These are phyloP conservation scores for Sciaenops ocellatus DNA, from an alignment of 2,797 vertebrate species.

Conservation along the genomic window DNA sequence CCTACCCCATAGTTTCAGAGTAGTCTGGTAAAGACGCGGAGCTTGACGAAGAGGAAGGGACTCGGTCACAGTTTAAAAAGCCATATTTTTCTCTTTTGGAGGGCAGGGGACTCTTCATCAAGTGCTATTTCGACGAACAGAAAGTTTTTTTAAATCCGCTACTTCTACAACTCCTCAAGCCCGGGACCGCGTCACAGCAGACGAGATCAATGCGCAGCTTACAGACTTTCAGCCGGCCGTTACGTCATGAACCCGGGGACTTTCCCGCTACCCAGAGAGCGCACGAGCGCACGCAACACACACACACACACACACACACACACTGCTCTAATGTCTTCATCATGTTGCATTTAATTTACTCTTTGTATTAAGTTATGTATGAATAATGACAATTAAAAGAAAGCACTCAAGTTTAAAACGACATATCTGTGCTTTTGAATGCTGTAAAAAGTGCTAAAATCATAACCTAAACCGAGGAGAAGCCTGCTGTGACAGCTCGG, in stretches of 20 bases:
- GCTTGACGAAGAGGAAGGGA: slow-evolving; percentile 39
- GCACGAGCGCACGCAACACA: background rate
- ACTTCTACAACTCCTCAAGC: slow-evolving; percentile 81
- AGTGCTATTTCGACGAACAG: slow-evolving; percentile 69
- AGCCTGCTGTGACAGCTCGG: background rate
- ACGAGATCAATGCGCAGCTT: slow-evolving; percentile 72
- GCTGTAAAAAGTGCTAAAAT: background rate
- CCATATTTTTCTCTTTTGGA: slow-evolving; percentile 69
- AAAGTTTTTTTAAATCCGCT: slow-evolving; percentile 86
- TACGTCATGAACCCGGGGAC: slow-evolving; percentile 79
- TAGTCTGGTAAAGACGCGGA: slow-evolving; percentile 64
- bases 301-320: background rate
- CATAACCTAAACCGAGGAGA: background rate
- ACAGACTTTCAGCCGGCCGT: slow-evolving; percentile 66
- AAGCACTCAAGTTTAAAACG: too few species aligned
- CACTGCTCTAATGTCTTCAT: too few species aligned
- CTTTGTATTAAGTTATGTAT: background rate
- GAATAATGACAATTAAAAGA: fast-evolving
- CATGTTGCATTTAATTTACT: background rate
- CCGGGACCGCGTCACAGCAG: slow-evolving; percentile 72
- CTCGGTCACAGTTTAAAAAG: slow-evolving; percentile 66
- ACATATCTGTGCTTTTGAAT: too few species aligned
- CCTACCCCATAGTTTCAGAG: slow-evolving; percentile 84
- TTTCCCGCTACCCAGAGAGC: slow-evolving; percentile 67
- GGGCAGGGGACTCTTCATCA: slow-evolving; percentile 59